A percentile compares a stretch with the other conserved stretches of the same genome.
phyloP scores from a whole-genome alignment of 2,888 invertebrate genomes.

The Pachymerium ferrugineum region DNA sequence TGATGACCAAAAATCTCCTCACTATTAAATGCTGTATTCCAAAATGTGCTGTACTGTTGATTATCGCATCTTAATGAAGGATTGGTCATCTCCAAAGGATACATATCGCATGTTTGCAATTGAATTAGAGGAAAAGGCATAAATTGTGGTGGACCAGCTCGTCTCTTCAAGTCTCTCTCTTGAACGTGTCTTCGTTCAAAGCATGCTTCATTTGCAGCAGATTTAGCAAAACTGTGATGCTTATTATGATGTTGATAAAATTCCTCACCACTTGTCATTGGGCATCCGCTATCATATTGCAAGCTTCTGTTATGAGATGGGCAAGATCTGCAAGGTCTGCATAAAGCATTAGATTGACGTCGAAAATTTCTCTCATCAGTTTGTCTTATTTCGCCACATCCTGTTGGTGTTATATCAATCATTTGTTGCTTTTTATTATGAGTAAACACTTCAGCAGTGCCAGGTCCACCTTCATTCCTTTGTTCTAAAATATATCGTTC shows the following conservation, averaged over 20 bases:
- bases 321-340: background rate
- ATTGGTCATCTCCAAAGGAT: background rate
- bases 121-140: background rate
- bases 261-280: background rate
- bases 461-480: background rate
- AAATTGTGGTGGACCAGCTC: background rate
- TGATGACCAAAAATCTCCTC: constrained; percentile 29
- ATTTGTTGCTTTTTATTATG: background rate
- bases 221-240: constrained; percentile 28
- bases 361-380: constrained; percentile 28
- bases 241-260: background rate
- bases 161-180: constrained; percentile 21
- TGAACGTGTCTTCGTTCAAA: constrained; percentile 5
- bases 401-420: constrained; percentile 8
- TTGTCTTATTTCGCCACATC: constrained; percentile 14
- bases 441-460: background rate
- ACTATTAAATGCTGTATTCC: background rate
- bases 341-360: background rate
- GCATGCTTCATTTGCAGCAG: background rate
- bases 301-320: background rate
- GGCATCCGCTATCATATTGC: constrained; percentile 6
- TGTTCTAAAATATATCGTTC: constrained; percentile 8
- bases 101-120: background rate
- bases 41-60: background rate
- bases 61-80: background rate